phyloP scores from a whole-genome alignment of 2,888 invertebrate genomes.

The Dynastes hyllus region DNA sequence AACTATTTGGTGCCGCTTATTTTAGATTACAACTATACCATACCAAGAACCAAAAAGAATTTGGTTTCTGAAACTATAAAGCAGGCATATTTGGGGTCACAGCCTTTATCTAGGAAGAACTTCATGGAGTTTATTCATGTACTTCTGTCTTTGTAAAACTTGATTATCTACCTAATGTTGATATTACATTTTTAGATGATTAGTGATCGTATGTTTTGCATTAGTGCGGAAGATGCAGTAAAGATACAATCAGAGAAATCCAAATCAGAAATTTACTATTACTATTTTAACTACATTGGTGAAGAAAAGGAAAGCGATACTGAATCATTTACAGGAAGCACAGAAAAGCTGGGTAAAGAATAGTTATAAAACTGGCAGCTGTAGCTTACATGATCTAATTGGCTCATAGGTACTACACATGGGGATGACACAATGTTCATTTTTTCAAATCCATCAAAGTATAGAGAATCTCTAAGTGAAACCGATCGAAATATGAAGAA shows the following conservation, averaged over 20 bases:
- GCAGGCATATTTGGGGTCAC: slow-evolving; percentile 74
- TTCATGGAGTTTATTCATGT: slow-evolving; percentile 56
- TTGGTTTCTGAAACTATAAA: slow-evolving; percentile 74
- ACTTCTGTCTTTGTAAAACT: neutral
- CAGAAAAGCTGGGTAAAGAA: slow-evolving; percentile 37
- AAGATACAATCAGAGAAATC: slow-evolving; percentile 74
- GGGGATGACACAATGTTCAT: slow-evolving; percentile 47
- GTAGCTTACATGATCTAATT: slow-evolving; percentile 3
- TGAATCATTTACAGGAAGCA: slow-evolving; percentile 26
- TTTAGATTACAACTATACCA: slow-evolving; percentile 77
- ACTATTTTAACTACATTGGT: slow-evolving; percentile 61
- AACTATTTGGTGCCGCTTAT: slow-evolving; percentile 76
- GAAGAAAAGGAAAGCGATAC: slow-evolving; percentile 40
- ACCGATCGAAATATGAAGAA: slow-evolving; percentile 35
- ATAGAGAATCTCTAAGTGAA: slow-evolving; percentile 8
- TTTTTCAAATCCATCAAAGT: slow-evolving; percentile 38
- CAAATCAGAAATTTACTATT: slow-evolving; percentile 75
- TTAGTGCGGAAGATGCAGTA: slow-evolving; percentile 74
- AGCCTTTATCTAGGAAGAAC: slow-evolving; percentile 67
- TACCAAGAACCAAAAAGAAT: slow-evolving; percentile 71
- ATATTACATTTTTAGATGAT: slow-evolving; percentile 70
- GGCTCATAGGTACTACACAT: slow-evolving; percentile 33
- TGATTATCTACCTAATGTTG: neutral
- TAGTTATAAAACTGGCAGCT: neutral
- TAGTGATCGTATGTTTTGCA: slow-evolving; percentile 76